Percentiles rank a stretch among this genome's conserved stretches.
phyloP scores from a whole-genome alignment of 2,888 invertebrate genomes.

The Encarsia formosa region DNA sequence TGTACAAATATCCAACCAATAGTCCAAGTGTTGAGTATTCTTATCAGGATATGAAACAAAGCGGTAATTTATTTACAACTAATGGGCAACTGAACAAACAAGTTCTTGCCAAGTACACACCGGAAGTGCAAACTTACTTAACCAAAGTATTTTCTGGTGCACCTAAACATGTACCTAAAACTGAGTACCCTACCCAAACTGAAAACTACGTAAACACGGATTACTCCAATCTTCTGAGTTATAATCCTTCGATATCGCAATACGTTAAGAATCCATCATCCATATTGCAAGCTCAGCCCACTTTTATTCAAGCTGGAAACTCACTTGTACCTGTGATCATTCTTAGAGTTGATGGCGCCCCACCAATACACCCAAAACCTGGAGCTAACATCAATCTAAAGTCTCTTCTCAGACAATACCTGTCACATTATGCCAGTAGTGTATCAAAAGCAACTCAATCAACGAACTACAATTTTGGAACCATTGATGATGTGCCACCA shows the following conservation, averaged over 20 bases:
- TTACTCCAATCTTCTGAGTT: constrained; percentile 43
- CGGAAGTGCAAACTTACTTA: constrained; percentile 36
- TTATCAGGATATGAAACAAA: constrained; percentile 24
- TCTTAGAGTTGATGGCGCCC: constrained; percentile 44
- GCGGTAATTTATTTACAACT: constrained; percentile 22
- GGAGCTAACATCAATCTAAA: constrained; percentile 43
- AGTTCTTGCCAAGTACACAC: constrained; percentile 32
- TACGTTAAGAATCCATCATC: constrained; percentile 47
- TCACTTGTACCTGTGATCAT: constrained; percentile 48
- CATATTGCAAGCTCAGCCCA: constrained; percentile 46
- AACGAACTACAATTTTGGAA: constrained; percentile 33
- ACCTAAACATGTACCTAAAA: constrained; percentile 14
- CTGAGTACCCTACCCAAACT: no score
- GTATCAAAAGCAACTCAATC: constrained; percentile 36
- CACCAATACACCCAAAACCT: constrained; percentile 39
- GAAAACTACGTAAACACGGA: constrained; percentile 31
- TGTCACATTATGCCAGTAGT: constrained; percentile 43
- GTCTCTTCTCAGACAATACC: constrained; percentile 44
- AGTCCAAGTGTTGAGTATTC: constrained; percentile 38
- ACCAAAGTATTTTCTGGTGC: constrained; percentile 34
- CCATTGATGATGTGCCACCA: constrained; percentile 7
- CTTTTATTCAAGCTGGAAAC: constrained; percentile 46
- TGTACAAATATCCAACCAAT: constrained; percentile 37
- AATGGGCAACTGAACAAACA: constrained; percentile 30
- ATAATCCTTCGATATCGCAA: constrained; percentile 48